A percentile compares a stretch with the other conserved stretches of the same genome.
Conservation (phyloP, 2,797 vertebrate species). For the Synaphobranchus kaupii region DNA sequence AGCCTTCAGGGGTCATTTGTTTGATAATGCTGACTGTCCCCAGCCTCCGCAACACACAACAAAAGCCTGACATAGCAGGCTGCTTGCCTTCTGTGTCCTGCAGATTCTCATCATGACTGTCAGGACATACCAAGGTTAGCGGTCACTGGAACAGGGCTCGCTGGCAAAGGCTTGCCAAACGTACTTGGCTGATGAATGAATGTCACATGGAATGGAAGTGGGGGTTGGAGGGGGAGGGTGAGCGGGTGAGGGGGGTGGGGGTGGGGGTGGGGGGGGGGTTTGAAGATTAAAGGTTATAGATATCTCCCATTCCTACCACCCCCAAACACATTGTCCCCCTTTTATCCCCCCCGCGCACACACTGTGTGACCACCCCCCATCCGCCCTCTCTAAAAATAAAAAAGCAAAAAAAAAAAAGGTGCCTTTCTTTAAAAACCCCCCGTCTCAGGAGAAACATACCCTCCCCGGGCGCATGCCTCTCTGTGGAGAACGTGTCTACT, state of each 20-base stretch:
- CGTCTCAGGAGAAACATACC: not conserved
- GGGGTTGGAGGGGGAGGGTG: constrained; percentile 12
- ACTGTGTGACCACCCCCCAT: constrained; percentile 43
- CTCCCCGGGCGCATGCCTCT: not conserved
- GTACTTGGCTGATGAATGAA: constrained; percentile 92
- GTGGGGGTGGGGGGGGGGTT: constrained; percentile 53
- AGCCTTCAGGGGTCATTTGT: constrained; percentile 99
- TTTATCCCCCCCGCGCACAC: not conserved
- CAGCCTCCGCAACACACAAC: constrained; percentile 85
- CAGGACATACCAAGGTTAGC: constrained; percentile 99
- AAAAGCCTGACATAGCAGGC: constrained; percentile 89
- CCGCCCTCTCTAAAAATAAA: constrained; percentile 29
- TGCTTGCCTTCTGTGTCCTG: constrained; percentile 93
- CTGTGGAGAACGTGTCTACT: not conserved
- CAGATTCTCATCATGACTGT: constrained; percentile 98
- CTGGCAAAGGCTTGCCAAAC: constrained; percentile 86
- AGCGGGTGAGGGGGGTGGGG: constrained; percentile 1
- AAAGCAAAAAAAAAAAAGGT: constrained; percentile 1
- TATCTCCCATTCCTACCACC: constrained; percentile 59
- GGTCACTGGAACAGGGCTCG: constrained; percentile 88
- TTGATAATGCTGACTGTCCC: constrained; percentile 97
- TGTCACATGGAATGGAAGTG: constrained; percentile 85
- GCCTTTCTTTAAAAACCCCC: constrained; percentile 20
- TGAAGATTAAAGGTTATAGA: constrained; percentile 82
- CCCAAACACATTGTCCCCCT: constrained; percentile 47